These are phyloP conservation scores for Clanis bilineata DNA, from an alignment of 2,888 invertebrate species.

Conservation along the genomic window DNA sequence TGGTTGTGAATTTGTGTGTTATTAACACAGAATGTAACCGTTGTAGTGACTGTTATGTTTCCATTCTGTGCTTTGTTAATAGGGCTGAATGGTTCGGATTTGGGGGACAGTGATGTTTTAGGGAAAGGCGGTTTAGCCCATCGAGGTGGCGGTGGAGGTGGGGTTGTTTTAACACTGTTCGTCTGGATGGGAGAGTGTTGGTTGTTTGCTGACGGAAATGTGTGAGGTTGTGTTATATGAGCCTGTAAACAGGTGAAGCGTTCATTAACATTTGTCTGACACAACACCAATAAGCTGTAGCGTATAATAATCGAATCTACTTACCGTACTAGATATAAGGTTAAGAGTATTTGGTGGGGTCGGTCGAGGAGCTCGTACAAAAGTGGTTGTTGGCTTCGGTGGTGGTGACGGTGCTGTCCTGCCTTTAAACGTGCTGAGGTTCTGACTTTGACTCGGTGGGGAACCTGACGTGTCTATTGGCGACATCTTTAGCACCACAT, in stretches of 20 bases:
- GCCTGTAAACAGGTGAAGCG: constrained; percentile 77
- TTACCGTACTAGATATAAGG: constrained; percentile 84
- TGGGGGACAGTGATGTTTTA: constrained; percentile 74
- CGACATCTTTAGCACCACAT: constrained; percentile 89
- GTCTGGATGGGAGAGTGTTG: constrained; percentile 68
- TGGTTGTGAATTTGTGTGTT: constrained; percentile 79
- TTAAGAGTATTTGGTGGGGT: constrained; percentile 93
- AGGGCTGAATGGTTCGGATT: constrained; percentile 71
- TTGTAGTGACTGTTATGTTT: constrained; percentile 92
- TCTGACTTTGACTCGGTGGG: constrained; percentile 72
- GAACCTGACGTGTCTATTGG: constrained; percentile 83
- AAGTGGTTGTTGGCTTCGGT: constrained; percentile 67
- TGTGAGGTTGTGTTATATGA: constrained; percentile 80
- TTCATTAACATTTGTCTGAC: constrained; percentile 46
- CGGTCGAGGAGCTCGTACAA: constrained; percentile 86
- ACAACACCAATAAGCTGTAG: constrained; percentile 50
- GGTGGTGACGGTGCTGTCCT: constrained; percentile 81
- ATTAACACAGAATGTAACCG: constrained; percentile 91
- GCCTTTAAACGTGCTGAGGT: constrained; percentile 87
- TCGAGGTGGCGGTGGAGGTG: constrained; percentile 92
- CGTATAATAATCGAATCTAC: constrained; percentile 35
- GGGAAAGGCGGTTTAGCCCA: constrained; percentile 90
- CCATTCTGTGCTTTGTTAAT: constrained; percentile 81
- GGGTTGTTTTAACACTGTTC: constrained; percentile 79
- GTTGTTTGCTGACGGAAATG: constrained; percentile 68